Base-by-base conservation (phyloP, 2,113 vertebrate genomes). In the Pithys albifrons region DNA sequence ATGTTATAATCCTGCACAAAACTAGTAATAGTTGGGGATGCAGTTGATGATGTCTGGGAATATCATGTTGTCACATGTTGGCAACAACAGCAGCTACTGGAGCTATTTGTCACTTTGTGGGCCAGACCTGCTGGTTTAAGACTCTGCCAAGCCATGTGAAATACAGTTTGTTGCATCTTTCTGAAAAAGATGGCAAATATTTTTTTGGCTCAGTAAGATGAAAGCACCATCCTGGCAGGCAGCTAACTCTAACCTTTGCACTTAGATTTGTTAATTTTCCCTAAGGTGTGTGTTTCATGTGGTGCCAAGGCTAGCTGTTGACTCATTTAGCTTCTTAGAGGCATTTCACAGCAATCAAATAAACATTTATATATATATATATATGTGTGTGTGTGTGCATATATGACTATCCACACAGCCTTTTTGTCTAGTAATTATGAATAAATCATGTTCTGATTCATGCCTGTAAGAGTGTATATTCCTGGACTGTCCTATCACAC, bases 31-130 rank as follows among this genome's bases (percentile, higher is more conserved):
- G 33, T 52, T 80, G 35, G 24, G n/a, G 33, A 64, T 83, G 71
- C 62, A 79, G 70, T 59, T 91, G 75, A 54, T 83, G 59, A 45
- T 88, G 43, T 35, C 75, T 90, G 51, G 46, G 20, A 85, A 62
- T 89, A 39, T 29, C 20, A 9, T 70, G 14, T 83, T 89, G 72
- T 89, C 61, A 57, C 1, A 3, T 64, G 57, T 54, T 91, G 75
- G 80, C 85, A 85, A 71, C 67, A 89, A 27, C 54, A 89, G n/a
- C 79, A 93, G 65, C 90, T 83, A 37, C 59, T 95, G 85, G 67
- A 93, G 33, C n/a, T 39, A 58, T 52, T 88, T 94, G 55, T 23
- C 49, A 27, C 84, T 91, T 87, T 85, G 52, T 93, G 79, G 59
- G 29, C 70, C 61, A 81, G 64, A 70, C 35, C 23, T 95, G 29